Base-by-base conservation (phyloP, 2,113 vertebrate species). In the Tympanuchus pallidicinctus region DNA sequence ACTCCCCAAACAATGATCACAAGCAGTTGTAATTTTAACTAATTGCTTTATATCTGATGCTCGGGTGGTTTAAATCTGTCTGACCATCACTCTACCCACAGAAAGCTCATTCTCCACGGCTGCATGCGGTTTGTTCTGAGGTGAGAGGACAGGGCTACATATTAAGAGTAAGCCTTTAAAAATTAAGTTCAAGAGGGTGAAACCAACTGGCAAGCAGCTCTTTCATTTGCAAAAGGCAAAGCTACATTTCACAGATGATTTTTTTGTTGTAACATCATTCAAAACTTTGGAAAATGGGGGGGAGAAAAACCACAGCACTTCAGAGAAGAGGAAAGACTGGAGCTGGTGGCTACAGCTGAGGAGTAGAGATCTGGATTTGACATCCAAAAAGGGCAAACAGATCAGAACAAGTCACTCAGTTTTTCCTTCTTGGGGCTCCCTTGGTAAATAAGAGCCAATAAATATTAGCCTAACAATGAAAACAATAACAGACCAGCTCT, bases 381-480 rank as follows among this genome's bases (percentile, higher is more conserved):
- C 21, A 73, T n/a, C 32, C 24, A 67, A 63, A 77, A 82, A 48
- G 25, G 36, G 36, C 63, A 7, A 48, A 59, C n/a, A 84, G 69
- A 86, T 85, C 71, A 86, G 50, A 94, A 70, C 27, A 64, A 87
- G 60, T 42, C 86, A 89, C 77, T 94, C 71, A 66, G 30, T 45
- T 73, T 92, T 73, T 90, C 78, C 63, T 22, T 38, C 63, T 15
- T 27, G 30, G 24, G 56, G 48, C 21, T 87, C 45, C 28, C 63
- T 60, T 47, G 42, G 70, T 79, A 75, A 93, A 64, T 34, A 91
- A 76, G 10, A 0, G 54, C 66, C 92, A 71, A 85, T 47, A 95
- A 95, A 95, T 47, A 82, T 92, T 95, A 82, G 82, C 88, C 45
- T 61, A 90, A 30, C 78, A 95, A 73, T 45, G 38, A 73, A 87